Base-by-base conservation (phyloP, 1,140 invertebrate species). In the Drosophila sturtevanti region DNA sequence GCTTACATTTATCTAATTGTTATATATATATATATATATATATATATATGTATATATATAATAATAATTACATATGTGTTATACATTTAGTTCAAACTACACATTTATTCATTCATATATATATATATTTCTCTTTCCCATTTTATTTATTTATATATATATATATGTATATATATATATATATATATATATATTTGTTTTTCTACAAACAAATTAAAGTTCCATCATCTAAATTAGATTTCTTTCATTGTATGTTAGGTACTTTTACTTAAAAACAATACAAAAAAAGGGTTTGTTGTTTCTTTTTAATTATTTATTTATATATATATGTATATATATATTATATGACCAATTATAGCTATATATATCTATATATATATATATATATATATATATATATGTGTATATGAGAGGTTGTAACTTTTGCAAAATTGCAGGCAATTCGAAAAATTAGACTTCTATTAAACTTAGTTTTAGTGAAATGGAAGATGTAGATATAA, bases 261-360 rank as follows among this genome's bases (percentile, higher is more conserved):
- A 76, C 73, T 31, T 76, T 76, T 76, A 76, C 68, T 76, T 75
- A 37, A 22, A 61, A 54, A 35, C 38, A 41, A 66, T 35, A 72
- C 41, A 38, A 35, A 66, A 58, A 44, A 72, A 61, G 10, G 11
- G 60, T n/a, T n/a, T n/a, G 44, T 37, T 67, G 22, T 34, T 34
- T 10, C 14, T 35, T 1, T 55, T 1, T 31, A 9, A 14, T 14
- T 55, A 35, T 55, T 1, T 31, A 9, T 31, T 14, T 55, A 35
- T 35, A 56, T n/a, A 31, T 31, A 37, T 59, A n/a, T 24, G 7
- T 16, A 38, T 21, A 22, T 60, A 37, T 35, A 37, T 60, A 60
- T 41, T 31, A 35, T 38, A 48, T 18, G 41, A 21, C 16, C 21
- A 52, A 61, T 54, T 51, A 44, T 34, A 60, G 10, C 7, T 60